Evolutionary conservation across 1,140 invertebrate species (phyloP), one percentile per base, ranked within the genome.

Genomic region (Drosophila virilis): DNA sequence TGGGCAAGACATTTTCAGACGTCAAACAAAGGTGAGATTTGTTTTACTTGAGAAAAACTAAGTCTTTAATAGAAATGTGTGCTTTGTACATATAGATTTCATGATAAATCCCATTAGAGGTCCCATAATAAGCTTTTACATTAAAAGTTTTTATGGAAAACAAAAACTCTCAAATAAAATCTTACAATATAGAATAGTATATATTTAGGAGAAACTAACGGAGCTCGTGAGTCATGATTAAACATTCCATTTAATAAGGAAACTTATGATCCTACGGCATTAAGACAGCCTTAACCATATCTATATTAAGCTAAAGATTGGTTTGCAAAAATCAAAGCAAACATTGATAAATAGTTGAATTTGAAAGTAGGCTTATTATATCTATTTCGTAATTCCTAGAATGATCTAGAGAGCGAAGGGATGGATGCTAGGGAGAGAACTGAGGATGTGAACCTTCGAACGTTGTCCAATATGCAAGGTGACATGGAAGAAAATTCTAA

Each of bases 1-100:
- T 12, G 28, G 42, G 35, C 57, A 35, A 42, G n/a, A 45, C 28
- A 59, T 3, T 45, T 28, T 32, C 42, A 46, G 57, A 1, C 35
- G 42, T 32, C 59, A 61, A 61, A 61, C 59, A 61, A 61, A 61
- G 32, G 43, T 61, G 59, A 61, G 45, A 61, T 61, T 50, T 61
- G 32, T 17, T 43, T 57, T 43, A 32, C 13, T 28, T n/a, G 13
- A 6, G 48, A 12, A 28, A 8, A 12, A 32, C 2, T 1, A 13
- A n/a, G 4, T 32, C 6, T 50, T 33, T 1, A 8, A 42, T 5
- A 40, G 0, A 38, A 40, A 40, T 28, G 4, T 5, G 22, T 22
- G 2, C 22, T 22, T 22, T 22, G 22, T 28, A 5, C 5, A 28
- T 28, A 28, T 28, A 28, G 4, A 5, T 28, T 4, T 4, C 22